Evolutionary conservation across 2,888 invertebrate species (phyloP).

Genomic region (Melieria crassipennis): DNA sequence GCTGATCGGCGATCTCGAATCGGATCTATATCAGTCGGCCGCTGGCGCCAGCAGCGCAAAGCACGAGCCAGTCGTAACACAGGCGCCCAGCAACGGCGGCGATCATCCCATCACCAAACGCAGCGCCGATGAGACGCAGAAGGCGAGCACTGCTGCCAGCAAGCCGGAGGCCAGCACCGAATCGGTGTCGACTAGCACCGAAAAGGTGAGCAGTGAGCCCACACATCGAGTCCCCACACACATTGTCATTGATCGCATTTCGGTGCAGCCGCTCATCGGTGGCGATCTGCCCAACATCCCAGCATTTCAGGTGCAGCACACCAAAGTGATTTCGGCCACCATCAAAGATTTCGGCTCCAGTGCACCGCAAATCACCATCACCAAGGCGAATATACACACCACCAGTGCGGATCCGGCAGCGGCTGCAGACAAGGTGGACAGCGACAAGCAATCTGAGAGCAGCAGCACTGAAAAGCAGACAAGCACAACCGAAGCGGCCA

Average conservation of each 20-base stretch:
- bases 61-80: constrained; percentile 46
- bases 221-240: constrained; percentile 51
- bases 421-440: not conserved
- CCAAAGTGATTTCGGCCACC: constrained; percentile 50
- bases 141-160: not conserved
- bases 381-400: constrained; percentile 44
- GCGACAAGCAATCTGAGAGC: not conserved
- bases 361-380: constrained; percentile 53
- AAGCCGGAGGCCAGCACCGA: not conserved
- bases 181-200: constrained; percentile 51
- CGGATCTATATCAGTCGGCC: constrained; percentile 56
- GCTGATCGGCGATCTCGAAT: constrained; percentile 58
- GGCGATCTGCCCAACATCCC: constrained; percentile 50
- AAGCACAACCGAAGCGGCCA: constrained; percentile 17
- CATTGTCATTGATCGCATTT: constrained; percentile 59
- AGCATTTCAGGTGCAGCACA: constrained; percentile 55
- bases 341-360: constrained; percentile 45
- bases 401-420: not conserved
- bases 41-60: constrained; percentile 50
- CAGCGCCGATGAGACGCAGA: constrained; percentile 9
- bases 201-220: constrained; percentile 47
- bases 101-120: constrained; percentile 35
- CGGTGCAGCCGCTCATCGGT: constrained; percentile 52
- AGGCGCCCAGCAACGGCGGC: constrained; percentile 25
- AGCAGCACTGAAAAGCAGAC: constrained; percentile 12